These are phyloP conservation scores for Teleogryllus oceanicus DNA, from an alignment of 2,888 invertebrate species.

Conservation along the genomic window DNA sequence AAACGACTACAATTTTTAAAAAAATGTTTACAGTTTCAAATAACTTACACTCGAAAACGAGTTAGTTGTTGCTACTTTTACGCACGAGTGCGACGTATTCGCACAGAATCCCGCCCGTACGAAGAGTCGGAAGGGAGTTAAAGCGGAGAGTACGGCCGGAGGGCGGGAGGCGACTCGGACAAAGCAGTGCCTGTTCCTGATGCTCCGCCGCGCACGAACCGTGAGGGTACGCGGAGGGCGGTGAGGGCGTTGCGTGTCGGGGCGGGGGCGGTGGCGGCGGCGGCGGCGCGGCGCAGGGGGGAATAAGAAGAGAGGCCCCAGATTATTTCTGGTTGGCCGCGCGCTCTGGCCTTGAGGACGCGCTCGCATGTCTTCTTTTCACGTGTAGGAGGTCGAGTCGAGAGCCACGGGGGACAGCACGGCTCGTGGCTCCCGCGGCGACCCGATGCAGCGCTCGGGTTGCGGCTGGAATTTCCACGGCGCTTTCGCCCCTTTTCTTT, in stretches of 20 bases:
- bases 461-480: neutral
- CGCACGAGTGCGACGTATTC: no score
- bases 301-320: neutral
- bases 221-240: constrained; percentile 1
- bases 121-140: no score
- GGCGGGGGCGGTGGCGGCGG: neutral
- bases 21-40: no score
- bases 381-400: constrained; percentile 3
- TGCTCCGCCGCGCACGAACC: neutral
- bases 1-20: no score
- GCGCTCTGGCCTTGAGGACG: constrained; percentile 12
- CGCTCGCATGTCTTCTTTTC: neutral
- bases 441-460: neutral
- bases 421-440: neutral
- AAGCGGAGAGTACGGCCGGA: no score
- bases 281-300: neutral
- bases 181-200: constrained; percentile 5
- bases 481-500: neutral
- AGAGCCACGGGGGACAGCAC: neutral
- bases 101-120: no score
- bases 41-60: no score
- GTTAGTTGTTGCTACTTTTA: no score
- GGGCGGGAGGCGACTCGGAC: neutral
- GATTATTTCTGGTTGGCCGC: constrained; percentile 28
- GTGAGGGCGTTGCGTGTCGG: constrained; percentile 20